Conservation (phyloP, 2,888 invertebrate genomes). For the Macrophya alboannulata region DNA sequence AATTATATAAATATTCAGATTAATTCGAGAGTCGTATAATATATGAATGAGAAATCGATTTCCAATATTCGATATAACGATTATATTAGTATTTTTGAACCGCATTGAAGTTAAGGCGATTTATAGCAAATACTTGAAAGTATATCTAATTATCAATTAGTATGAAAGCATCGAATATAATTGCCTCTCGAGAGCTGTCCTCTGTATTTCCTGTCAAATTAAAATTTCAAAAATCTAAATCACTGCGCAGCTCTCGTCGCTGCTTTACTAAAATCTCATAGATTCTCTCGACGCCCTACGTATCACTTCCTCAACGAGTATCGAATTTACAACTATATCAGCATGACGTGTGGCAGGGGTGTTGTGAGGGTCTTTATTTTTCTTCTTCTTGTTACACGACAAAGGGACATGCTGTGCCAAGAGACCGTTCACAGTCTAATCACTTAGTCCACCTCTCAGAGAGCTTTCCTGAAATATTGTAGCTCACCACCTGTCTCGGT, state of each 20-base stretch:
- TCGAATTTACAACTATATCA: slow-evolving; percentile 6
- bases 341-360: not conserved
- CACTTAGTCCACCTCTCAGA: slow-evolving; percentile 41
- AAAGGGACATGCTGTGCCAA: not conserved
- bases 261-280: not conserved
- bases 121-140: not conserved
- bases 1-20: slow-evolving; percentile 7
- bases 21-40: not conserved
- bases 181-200: not conserved
- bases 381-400: not conserved
- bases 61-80: slow-evolving; percentile 20
- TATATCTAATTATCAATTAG: slow-evolving; percentile 4
- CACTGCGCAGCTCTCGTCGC: not conserved
- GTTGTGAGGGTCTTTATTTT: not conserved
- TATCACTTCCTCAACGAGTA: not conserved
- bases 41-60: not conserved
- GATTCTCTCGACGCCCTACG: not conserved
- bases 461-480: slow-evolving; percentile 37
- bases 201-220: not conserved
- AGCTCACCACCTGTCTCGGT: slow-evolving; percentile 41
- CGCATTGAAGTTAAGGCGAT: not conserved
- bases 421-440: slow-evolving; percentile 36
- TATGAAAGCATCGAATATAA: not conserved
- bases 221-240: not conserved
- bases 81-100: not conserved